These are phyloP conservation scores for Zonotrichia albicollis DNA, from an alignment of 2,797 vertebrate species.

Conservation along the genomic window DNA sequence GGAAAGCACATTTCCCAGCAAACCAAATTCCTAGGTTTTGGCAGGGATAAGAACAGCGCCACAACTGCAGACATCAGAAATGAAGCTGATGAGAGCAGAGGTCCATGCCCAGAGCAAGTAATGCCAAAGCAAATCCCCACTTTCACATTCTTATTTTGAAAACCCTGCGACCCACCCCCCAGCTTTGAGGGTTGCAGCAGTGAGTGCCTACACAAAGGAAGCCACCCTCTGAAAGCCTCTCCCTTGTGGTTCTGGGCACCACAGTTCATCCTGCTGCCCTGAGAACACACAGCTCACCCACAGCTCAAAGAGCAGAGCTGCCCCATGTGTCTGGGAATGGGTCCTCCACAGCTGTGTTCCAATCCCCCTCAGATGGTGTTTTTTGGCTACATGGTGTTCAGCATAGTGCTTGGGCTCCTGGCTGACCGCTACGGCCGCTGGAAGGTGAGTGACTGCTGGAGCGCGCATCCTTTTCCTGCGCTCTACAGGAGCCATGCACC, in stretches of 20 bases:
- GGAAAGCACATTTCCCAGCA: background rate
- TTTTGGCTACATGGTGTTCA: constrained; percentile 92
- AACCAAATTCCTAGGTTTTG: background rate
- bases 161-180: background rate
- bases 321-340: rapidly evolving
- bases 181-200: background rate
- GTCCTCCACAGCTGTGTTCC: background rate
- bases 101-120: rapidly evolving
- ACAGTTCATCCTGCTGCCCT: background rate
- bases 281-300: rapidly evolving
- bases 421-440: constrained; percentile 91
- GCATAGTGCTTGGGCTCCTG: constrained; percentile 84
- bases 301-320: background rate
- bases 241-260: background rate
- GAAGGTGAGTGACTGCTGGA: constrained; percentile 79
- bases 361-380: constrained; percentile 88
- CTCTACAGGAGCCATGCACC: rapidly evolving
- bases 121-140: background rate
- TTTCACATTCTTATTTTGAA: background rate
- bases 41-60: background rate
- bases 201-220: background rate
- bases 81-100: rapidly evolving
- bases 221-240: background rate
- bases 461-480: rapidly evolving
- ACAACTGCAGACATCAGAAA: background rate